Base-by-base conservation (phyloP, 2,113 vertebrate genomes). In the Myiopsitta monachus region DNA sequence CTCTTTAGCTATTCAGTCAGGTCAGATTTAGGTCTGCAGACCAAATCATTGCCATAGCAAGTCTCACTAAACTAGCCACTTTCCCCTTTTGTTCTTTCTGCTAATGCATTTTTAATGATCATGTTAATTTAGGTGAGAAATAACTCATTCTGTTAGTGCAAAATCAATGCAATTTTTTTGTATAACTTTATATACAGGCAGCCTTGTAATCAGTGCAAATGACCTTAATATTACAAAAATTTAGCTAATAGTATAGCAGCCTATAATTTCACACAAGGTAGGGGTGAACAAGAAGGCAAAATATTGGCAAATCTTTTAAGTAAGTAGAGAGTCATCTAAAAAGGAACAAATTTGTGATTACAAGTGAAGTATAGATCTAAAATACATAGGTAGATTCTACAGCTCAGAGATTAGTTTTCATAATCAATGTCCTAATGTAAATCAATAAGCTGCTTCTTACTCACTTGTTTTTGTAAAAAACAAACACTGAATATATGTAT, bases 11-110 rank as follows among this genome's bases (percentile, higher is more conserved):
- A 66, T 66, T 91, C 28, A 75, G 16, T 74, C n/a, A 73, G 63
- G 54, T 62, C 52, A 91, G 23, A 18, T 85, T 92, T 66, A 88
- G 51, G 74, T 18, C 22, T 89, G 30, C 5, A 73, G 76, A 95
- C 89, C 38, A 94, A 96, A 72, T 83, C 94, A 95, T 78, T 96
- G 83, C 67, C 87, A 85, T 83, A 78, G 18, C 39, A 94, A 89
- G 64, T 81, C 88, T 24, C 77, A 61, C 47, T 44, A 59, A 95
- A 85, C 39, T 46, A 64, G 8, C 4, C 2, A 5, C 49, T 93
- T 86, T 91, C 62, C 88, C 43, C 66, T 88, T 79, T 89, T 89
- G 49, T 49, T 57, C 80, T 88, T 89, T 73, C 16, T 84, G 67
- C 39, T 93, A 95, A 96, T 92, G 39, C 1, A 0, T 94, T 96